phyloP scores from a whole-genome alignment of 2,797 vertebrate genomes.

The Echiichthys vipera region DNA sequence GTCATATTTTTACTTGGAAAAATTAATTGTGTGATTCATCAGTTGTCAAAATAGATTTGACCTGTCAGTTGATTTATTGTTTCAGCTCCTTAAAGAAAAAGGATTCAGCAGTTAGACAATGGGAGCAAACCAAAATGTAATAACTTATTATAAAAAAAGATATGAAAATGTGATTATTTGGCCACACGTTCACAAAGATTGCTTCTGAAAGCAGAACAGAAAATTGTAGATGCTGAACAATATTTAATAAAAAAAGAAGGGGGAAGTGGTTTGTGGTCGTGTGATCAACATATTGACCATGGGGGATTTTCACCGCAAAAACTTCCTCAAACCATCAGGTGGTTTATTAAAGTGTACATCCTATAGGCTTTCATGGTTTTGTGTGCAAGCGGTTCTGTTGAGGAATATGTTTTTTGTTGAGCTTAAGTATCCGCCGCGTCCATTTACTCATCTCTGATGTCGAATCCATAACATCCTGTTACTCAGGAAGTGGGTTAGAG shows the following conservation, averaged over 20 bases:
- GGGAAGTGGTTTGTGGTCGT: conserved; percentile 58
- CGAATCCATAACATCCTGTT: conserved; percentile 83
- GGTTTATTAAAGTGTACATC: conserved; percentile 21
- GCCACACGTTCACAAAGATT: neutral
- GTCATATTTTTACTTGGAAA: neutral
- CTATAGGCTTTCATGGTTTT: conserved; percentile 15
- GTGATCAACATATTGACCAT: conserved; percentile 42
- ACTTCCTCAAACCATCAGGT: neutral
- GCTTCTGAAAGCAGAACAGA: conserved; percentile 51
- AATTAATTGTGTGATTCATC: neutral
- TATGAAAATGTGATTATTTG: neutral
- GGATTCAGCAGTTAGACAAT: neutral
- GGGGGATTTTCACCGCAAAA: conserved; percentile 45
- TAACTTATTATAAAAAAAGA: neutral
- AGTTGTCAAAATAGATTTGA: neutral
- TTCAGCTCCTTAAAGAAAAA: neutral
- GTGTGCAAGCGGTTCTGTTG: conserved; percentile 12
- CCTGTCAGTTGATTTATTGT: neutral
- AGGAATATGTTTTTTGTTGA: conserved; percentile 36
- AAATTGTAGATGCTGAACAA: conserved; percentile 41
- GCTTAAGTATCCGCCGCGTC: conserved; percentile 22
- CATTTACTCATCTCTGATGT: conserved; percentile 62
- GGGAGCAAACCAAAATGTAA: neutral
- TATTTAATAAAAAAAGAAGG: conserved; percentile 32
- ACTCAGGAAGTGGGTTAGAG: conserved; percentile 72